These are phyloP conservation scores for Epirrhoe tristata DNA, from an alignment of 2,888 invertebrate species.

Conservation along the genomic window DNA sequence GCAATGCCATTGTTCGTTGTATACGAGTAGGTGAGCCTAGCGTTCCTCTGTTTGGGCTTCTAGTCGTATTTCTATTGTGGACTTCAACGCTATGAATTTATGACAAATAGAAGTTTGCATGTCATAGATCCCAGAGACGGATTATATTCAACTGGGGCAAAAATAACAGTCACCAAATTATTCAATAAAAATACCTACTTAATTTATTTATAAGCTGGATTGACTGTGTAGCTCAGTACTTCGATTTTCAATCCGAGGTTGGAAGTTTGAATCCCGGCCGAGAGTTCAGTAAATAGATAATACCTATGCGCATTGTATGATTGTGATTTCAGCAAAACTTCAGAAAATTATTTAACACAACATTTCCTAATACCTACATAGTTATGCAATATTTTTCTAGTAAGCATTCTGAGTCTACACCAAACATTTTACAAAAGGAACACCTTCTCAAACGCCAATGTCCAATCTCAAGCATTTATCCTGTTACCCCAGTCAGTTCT, in stretches of 20 bases:
- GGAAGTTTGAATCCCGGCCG: no score
- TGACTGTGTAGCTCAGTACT: no score
- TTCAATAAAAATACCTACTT: no score
- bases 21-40: constrained; percentile 16
- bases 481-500: constrained; percentile 14
- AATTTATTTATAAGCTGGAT: no score
- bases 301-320: no score
- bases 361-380: no score
- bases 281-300: no score
- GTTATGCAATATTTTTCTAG: no score
- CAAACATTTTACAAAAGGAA: not conserved
- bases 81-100: constrained; percentile 37
- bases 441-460: not conserved
- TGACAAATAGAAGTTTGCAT: constrained; percentile 38
- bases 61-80: constrained; percentile 42
- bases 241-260: no score
- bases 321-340: no score
- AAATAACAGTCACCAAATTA: not conserved
- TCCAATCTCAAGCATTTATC: constrained; percentile 11
- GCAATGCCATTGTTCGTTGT: not conserved
- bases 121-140: constrained; percentile 26
- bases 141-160: not conserved
- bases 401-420: not conserved
- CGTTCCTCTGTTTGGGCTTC: constrained; percentile 25
- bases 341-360: no score